Evolutionary conservation across 1,140 invertebrate species (phyloP), one percentile per base, ranked within the genome.

Genomic region (Ooceraea biroi): DNA sequence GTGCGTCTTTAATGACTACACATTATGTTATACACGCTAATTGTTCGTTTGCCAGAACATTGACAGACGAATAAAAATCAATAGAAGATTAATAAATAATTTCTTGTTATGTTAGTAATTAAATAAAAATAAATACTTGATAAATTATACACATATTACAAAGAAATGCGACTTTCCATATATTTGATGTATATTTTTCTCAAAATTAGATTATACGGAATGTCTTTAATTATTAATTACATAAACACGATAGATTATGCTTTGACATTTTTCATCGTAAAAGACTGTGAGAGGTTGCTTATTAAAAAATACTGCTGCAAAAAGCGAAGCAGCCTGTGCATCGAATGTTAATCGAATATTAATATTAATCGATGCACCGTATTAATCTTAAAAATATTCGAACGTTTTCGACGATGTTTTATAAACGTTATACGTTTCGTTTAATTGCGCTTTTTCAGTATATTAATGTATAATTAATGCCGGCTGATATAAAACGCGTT

Each of bases 1-100:
- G 94, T 94, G 88, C 82, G 71, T 87, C 63, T 8, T 3, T 30
- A 30, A 60, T 7, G 17, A 25, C 5, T 12, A 17, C 25, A 1
- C 5, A 8, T n/a, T 22, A 3, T 12, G 30, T 30, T 17, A 11
- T 27, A 14, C 36, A 22, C 30, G 19, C 19, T 61, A 22, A 22
- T 25, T 19, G 19, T 8, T 36, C 2, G 36, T 36, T 36, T 7
- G 7, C 2, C 36, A 7, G 36, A 36, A 36, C 36, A 36, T 36
- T 36, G 36, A 36, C 36, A n/a, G n/a, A 36, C 36, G 36, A 36
- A 36, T 36, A 36, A 36, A 36, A 36, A 36, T 36, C 2, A 7
- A 36, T 36, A 36, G 36, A 7, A 36, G n/a, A n/a, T n/a, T n/a
- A n/a, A n/a, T n/a, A n/a, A n/a, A n/a, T n/a, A n/a, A n/a, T n/a